phyloP scores from a whole-genome alignment of 2,113 vertebrate species.

The Ursus arctos region DNA sequence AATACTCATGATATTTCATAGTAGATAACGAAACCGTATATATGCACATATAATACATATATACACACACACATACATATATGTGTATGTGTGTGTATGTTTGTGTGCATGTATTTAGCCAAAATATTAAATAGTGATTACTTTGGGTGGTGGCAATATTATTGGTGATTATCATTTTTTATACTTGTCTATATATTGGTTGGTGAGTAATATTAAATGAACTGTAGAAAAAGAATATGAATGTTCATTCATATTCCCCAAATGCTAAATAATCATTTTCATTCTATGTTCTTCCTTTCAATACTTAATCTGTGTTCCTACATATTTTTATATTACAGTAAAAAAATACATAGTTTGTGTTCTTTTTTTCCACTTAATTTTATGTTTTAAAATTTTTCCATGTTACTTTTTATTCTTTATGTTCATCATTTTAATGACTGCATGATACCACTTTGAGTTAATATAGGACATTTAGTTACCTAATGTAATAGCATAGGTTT shows the following conservation, averaged over 20 bases:
- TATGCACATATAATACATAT: too few relatives aligned
- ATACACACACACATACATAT: neutral
- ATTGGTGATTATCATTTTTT: neutral
- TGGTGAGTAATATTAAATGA: neutral
- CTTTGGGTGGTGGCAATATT: neutral
- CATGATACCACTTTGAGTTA: neutral
- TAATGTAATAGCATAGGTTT: neutral
- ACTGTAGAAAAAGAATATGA: neutral
- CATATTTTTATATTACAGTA: neutral
- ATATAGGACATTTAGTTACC: neutral
- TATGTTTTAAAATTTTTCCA: neutral
- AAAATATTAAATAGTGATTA: neutral
- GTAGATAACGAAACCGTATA: neutral
- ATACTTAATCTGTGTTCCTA: neutral
- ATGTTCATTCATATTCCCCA: neutral
- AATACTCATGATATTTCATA: neutral
- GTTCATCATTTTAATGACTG: neutral
- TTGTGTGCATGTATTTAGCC: neutral
- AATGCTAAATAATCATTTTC: neutral
- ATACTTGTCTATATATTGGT: neutral
- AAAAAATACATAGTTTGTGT: neutral
- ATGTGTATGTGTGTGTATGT: neutral
- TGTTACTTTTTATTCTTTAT: neutral
- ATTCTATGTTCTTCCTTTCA: neutral
- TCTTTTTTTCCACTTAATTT: neutral